These are phyloP conservation scores for Thereva nobilitata DNA, from an alignment of 2,888 invertebrate genomes.

Conservation along the genomic window DNA sequence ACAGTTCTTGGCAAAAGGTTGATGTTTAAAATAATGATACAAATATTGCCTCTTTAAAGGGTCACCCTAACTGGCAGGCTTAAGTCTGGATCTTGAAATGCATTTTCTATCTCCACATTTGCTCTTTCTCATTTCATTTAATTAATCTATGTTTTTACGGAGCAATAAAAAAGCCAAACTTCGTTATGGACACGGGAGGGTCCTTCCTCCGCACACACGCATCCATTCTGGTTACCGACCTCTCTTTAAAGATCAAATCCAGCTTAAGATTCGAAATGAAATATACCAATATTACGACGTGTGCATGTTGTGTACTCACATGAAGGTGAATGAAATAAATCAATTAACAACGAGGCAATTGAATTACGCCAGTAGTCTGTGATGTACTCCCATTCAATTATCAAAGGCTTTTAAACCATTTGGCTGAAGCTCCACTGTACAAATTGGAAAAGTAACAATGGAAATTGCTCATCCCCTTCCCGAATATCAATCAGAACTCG, in stretches of 20 bases:
- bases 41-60: too few species aligned
- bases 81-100: too few species aligned
- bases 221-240: background rate
- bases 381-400: slow-evolving; percentile 43
- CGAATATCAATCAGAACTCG: slow-evolving; percentile 7
- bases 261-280: slow-evolving; percentile 31
- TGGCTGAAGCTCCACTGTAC: slow-evolving; percentile 29
- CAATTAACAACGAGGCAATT: slow-evolving; percentile 40
- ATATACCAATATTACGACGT: slow-evolving; percentile 1
- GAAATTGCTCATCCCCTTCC: slow-evolving; percentile 32
- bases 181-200: too few species aligned
- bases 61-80: too few species aligned
- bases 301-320: background rate
- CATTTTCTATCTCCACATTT: too few species aligned
- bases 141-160: too few species aligned
- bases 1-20: too few species aligned
- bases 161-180: too few species aligned
- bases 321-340: slow-evolving; percentile 36
- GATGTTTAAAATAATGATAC: too few species aligned
- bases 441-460: slow-evolving; percentile 35
- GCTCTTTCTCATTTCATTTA: too few species aligned
- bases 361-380: slow-evolving; percentile 37
- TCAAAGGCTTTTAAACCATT: slow-evolving; percentile 41
- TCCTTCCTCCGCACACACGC: too few species aligned
- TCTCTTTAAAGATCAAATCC: slow-evolving; percentile 8